Conservation (phyloP, 2,888 invertebrate species). For the Xanthia togata region DNA sequence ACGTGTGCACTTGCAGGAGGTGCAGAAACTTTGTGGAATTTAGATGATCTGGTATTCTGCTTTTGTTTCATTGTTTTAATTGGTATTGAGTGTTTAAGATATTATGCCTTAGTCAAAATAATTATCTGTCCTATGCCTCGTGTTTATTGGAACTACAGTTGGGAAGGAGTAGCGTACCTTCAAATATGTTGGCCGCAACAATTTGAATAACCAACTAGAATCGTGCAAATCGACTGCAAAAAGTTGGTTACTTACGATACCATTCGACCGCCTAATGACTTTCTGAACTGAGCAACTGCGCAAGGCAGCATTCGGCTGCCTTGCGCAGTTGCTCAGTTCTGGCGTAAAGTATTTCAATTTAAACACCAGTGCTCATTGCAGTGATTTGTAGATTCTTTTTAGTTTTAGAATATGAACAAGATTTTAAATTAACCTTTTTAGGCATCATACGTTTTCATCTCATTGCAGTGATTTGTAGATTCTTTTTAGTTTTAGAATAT, state of each 20-base stretch:
- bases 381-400: not conserved
- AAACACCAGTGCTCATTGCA: no score
- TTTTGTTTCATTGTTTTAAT: conserved; percentile 3
- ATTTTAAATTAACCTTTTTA: no score
- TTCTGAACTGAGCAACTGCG: not conserved
- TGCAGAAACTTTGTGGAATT: not conserved
- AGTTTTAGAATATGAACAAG: not conserved
- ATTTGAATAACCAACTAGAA: not conserved
- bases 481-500: not conserved
- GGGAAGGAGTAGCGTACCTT: not conserved
- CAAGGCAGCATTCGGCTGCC: no score
- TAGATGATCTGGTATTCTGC: not conserved
- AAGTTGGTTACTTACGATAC: not conserved
- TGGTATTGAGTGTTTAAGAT: not conserved
- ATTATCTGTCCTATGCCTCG: not conserved
- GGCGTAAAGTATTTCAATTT: not conserved
- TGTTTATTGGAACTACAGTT: not conserved
- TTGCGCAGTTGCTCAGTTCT: no score
- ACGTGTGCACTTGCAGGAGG: not conserved
- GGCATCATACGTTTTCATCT: no score
- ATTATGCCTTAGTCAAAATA: not conserved
- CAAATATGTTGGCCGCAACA: not conserved
- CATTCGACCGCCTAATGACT: conserved; percentile 6
- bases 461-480: not conserved
- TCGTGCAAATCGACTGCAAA: not conserved